A percentile compares a stretch with the other conserved stretches of the same genome.
phyloP scores from a whole-genome alignment of 2,888 invertebrate genomes.

The Megaustenia siamemsis region DNA sequence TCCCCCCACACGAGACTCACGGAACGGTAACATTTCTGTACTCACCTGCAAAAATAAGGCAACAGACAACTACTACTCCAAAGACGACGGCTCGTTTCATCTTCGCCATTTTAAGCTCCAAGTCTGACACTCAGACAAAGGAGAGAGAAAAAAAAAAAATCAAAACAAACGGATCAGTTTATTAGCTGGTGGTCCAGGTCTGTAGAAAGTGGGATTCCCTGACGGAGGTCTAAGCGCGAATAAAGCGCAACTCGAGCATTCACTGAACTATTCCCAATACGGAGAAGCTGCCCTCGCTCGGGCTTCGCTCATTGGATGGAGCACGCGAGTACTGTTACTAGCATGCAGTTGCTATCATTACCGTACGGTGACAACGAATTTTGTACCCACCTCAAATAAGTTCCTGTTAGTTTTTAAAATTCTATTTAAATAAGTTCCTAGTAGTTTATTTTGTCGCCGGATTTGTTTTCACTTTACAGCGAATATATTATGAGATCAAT shows the following conservation, averaged over 20 bases:
- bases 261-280: constrained; percentile 74
- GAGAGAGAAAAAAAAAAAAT: constrained; percentile 30
- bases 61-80: constrained; percentile 69
- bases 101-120: constrained; percentile 35
- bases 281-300: constrained; percentile 66
- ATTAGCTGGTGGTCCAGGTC: constrained; percentile 49
- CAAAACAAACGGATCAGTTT: constrained; percentile 41
- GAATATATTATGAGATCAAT: too few relatives aligned
- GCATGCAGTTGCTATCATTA: neutral
- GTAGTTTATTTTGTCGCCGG: too few relatives aligned
- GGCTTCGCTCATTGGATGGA: constrained; percentile 70
- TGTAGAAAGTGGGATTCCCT: constrained; percentile 66
- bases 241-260: constrained; percentile 67
- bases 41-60: constrained; percentile 72
- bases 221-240: constrained; percentile 67
- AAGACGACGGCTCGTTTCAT: constrained; percentile 61
- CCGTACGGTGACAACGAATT: neutral
- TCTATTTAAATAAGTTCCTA: too few relatives aligned
- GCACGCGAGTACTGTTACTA: neutral
- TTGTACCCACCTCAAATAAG: neutral
- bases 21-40: too few relatives aligned
- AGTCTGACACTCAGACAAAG: constrained; percentile 40
- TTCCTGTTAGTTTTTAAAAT: neutral
- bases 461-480: too few relatives aligned
- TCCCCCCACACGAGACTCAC: too few relatives aligned